Base-by-base conservation (phyloP, 2,888 invertebrate genomes). In the Galerucella calmariensis region DNA sequence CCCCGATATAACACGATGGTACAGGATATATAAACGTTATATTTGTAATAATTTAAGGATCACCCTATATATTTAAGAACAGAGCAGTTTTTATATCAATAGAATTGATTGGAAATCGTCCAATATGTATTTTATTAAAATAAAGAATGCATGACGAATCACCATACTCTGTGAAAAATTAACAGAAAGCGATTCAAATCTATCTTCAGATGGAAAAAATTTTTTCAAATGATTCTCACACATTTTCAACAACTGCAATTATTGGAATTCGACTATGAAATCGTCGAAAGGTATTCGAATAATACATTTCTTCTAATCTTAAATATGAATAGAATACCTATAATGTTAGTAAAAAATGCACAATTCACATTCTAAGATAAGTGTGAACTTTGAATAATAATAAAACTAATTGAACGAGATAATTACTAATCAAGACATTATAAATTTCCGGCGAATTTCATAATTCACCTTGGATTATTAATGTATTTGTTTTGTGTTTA, bases 161-260 rank as follows among this genome's bases (percentile, higher is more conserved):
- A 16, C 8, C 35, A n/a, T n/a, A 44, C 8, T 35, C 63, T 44
- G 46, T 16, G 46, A 6, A 65, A 65, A 44, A 65, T 65, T 20
- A 46, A 65, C 44, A 65, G 63, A 65, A 65, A 65, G 63, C 63
- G 63, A 46, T 65, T 65, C 4, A 65, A 65, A 65, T 65, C 46
- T 4, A 65, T 20, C 63, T 56, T 20, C 16, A 20, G 16, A 16
- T 56, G 2, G 10, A 56, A 16, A 2, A 56, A 35, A 35, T 5
- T 2, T 10, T 2, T 20, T 6, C 3, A n/a, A n/a, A n/a, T n/a
- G n/a, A n/a, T n/a, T n/a, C n/a, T n/a, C n/a, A n/a, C n/a, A n/a
- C n/a, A n/a, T n/a, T n/a, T n/a, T n/a, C n/a, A n/a, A n/a, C n/a
- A n/a, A n/a, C n/a, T n/a, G n/a, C n/a, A n/a, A 8, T 20, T 20